phyloP scores from a whole-genome alignment of 2,797 vertebrate species.

The Scomberomorus guttatus region DNA sequence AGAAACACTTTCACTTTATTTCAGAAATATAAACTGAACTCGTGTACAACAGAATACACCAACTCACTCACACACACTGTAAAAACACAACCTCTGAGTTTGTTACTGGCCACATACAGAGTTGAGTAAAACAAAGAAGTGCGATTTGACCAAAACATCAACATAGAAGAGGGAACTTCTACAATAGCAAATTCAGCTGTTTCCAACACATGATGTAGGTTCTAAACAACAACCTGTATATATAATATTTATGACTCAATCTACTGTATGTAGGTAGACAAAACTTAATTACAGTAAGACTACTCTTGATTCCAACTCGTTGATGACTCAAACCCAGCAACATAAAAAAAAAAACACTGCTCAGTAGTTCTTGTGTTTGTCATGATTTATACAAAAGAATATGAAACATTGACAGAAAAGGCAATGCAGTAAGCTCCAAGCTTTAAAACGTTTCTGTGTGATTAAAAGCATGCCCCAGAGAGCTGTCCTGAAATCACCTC shows the following conservation, averaged over 20 bases:
- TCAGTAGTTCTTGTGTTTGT: conserved; percentile 18
- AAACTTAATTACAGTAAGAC: conserved; percentile 1
- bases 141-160: conserved; percentile 6
- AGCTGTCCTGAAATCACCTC: conserved; percentile 35
- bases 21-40: background rate
- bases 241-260: background rate
- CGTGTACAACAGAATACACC: background rate
- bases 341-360: background rate
- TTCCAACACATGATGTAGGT: background rate
- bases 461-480: background rate
- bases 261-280: background rate
- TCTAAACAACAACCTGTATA: conserved; percentile 1
- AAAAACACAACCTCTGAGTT: background rate
- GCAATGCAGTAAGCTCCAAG: background rate
- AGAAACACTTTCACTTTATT: background rate
- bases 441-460: background rate
- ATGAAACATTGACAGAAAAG: background rate
- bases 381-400: background rate
- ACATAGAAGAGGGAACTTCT: background rate
- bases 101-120: background rate
- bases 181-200: background rate
- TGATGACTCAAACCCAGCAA: conserved; percentile 33
- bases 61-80: background rate
- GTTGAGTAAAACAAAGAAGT: conserved; percentile 35
- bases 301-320: conserved; percentile 4